Percentiles rank a stretch among this genome's conserved stretches.
Evolutionary conservation across 2,797 vertebrate genomes (phyloP).

Genomic region (Halcyon leucocephala): DNA sequence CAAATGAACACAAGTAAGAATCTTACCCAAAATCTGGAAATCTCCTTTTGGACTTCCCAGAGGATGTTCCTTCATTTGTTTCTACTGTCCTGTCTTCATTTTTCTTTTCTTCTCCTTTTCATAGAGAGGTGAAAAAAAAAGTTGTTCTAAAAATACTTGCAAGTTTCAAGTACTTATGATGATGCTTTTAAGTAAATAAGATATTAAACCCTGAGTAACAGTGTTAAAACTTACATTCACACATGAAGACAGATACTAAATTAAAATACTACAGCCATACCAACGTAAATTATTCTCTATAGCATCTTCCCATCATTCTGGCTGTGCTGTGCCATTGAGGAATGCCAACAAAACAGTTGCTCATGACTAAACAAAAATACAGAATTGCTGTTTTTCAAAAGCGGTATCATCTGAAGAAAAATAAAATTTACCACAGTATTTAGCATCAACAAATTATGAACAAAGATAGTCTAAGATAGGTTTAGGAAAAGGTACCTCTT

Average conservation of each 20-base stretch:
- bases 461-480: neutral
- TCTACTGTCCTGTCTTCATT: slow-evolving; percentile 74
- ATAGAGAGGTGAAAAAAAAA: neutral
- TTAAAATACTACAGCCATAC: neutral
- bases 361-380: neutral
- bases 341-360: neutral
- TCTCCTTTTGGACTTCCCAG: slow-evolving; percentile 88
- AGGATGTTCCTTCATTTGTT: slow-evolving; percentile 78
- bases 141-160: neutral
- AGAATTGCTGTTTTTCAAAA: too few relatives aligned
- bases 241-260: neutral
- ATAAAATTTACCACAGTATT: neutral
- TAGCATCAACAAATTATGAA: neutral
- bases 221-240: neutral
- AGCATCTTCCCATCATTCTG: neutral
- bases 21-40: slow-evolving; percentile 94
- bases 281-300: neutral
- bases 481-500: neutral
- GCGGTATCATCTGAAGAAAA: neutral
- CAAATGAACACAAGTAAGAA: neutral
- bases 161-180: neutral
- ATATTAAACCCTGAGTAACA: neutral
- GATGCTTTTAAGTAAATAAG: neutral
- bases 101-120: slow-evolving; percentile 81
- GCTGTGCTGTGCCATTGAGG: neutral